Evolutionary conservation across 2,888 invertebrate species (phyloP).

Genomic region (Calliphora vomitoria): DNA sequence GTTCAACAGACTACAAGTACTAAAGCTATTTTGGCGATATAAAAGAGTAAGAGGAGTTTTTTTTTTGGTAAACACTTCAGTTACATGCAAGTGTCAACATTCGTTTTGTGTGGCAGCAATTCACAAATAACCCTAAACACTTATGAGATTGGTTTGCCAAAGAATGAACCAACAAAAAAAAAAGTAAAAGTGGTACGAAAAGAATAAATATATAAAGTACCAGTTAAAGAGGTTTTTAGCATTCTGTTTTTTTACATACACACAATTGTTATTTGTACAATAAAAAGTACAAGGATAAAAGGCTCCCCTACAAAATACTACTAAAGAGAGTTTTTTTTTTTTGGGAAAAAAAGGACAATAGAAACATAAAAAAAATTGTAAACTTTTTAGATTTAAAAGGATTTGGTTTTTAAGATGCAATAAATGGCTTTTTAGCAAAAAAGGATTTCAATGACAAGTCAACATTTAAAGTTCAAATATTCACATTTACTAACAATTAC

Average conservation of each 20-base stretch:
- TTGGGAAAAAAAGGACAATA: slow-evolving; percentile 7
- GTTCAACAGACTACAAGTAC: slow-evolving; percentile 2
- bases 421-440: background rate
- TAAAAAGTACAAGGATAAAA: slow-evolving; percentile 18
- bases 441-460: slow-evolving; percentile 17
- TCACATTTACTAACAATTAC: background rate
- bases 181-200: background rate
- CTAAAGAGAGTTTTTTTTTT: background rate
- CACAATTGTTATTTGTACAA: slow-evolving; percentile 26
- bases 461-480: background rate
- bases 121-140: slow-evolving; percentile 48
- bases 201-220: slow-evolving; percentile 5
- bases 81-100: slow-evolving; percentile 49
- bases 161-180: background rate
- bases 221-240: slow-evolving; percentile 25
- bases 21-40: slow-evolving; percentile 12
- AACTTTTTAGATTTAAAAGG: slow-evolving; percentile 30
- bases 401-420: slow-evolving; percentile 41
- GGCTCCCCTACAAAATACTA: background rate
- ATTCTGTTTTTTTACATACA: background rate
- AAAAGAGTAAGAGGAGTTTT: background rate
- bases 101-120: slow-evolving; percentile 36
- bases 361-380: background rate
- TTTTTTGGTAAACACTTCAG: slow-evolving; percentile 32
- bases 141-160: slow-evolving; percentile 40